A percentile compares a stretch with the other conserved stretches of the same genome.
Evolutionary conservation across 2,797 vertebrate genomes (phyloP).

Genomic region (Nannoperca obscura): DNA sequence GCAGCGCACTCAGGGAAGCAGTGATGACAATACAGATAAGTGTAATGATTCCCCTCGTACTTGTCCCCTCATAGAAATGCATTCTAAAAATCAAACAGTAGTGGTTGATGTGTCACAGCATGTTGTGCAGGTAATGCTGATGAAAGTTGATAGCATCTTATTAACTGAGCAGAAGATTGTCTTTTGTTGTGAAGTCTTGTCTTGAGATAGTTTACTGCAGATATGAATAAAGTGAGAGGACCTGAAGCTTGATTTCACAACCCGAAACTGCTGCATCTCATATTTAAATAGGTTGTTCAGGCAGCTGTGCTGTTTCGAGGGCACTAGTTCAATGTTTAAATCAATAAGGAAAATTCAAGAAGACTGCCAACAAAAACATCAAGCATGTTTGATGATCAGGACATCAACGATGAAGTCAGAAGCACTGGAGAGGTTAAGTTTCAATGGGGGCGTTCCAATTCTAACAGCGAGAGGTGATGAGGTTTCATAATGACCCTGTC

Average conservation of each 20-base stretch:
- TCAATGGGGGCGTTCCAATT: too few relatives aligned
- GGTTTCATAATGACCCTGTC: neutral
- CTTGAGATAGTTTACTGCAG: neutral
- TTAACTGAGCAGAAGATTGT: slow-evolving; percentile 2
- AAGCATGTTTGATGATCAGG: neutral
- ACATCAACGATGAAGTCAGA: neutral
- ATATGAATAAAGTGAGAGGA: neutral
- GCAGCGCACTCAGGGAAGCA: neutral
- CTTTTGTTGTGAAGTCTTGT: slow-evolving; percentile 3
- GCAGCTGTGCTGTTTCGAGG: neutral
- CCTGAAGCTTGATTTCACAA: neutral
- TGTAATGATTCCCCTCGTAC: slow-evolving; percentile 3
- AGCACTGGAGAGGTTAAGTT: neutral
- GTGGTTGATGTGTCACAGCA: slow-evolving; percentile 2
- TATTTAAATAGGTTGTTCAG: neutral
- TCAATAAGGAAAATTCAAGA: neutral
- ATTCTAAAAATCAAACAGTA: slow-evolving; percentile 4
- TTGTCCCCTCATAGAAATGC: slow-evolving; percentile 4
- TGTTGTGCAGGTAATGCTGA: neutral
- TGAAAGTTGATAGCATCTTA: slow-evolving; percentile 3
- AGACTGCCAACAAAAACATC: neutral
- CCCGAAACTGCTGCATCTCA: slow-evolving; percentile 2
- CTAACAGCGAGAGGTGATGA: neutral
- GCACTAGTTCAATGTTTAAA: neutral
- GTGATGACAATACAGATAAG: slow-evolving; percentile 16